These are phyloP conservation scores for Hafferia zeledoni DNA, from an alignment of 2,797 vertebrate genomes.

Conservation along the genomic window DNA sequence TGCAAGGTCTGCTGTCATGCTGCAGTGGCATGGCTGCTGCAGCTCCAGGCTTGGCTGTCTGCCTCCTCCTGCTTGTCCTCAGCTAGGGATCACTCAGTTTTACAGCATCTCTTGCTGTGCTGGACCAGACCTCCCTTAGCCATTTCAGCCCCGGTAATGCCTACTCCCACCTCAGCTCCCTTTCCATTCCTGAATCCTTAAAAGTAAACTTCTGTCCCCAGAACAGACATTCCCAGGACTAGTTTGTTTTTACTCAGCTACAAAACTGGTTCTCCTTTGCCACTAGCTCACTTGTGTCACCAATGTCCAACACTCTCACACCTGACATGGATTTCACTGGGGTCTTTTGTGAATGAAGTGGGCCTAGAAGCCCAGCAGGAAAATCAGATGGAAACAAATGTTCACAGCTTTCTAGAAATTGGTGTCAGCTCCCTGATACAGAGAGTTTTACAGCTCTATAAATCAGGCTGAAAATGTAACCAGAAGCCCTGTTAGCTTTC, in stretches of 20 bases:
- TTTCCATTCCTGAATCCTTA: not conserved
- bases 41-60: not conserved
- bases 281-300: not conserved
- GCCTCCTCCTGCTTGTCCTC: not conserved
- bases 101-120: not conserved
- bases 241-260: not conserved
- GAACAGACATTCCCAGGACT: not conserved
- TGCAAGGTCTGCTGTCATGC: not conserved
- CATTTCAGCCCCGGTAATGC: not conserved
- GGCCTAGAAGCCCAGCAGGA: slow-evolving; percentile 38
- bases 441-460: slow-evolving; percentile 72
- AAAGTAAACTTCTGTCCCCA: not conserved
- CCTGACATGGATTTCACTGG: slow-evolving; percentile 8
- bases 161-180: not conserved
- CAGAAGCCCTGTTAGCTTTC: slow-evolving; percentile 69
- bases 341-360: not conserved
- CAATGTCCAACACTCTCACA: not conserved
- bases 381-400: slow-evolving; percentile 64
- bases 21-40: not conserved
- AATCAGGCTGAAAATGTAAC: slow-evolving; percentile 73
- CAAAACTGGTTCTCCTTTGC: not conserved
- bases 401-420: slow-evolving; percentile 70
- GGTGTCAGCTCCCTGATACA: slow-evolving; percentile 69
- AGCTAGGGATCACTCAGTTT: not conserved
- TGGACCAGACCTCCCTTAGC: not conserved